Evolutionary conservation across 2,888 invertebrate genomes (phyloP), one percentile per base, ranked within the genome.

Genomic region (Caenorhabditis zanzibari): DNA sequence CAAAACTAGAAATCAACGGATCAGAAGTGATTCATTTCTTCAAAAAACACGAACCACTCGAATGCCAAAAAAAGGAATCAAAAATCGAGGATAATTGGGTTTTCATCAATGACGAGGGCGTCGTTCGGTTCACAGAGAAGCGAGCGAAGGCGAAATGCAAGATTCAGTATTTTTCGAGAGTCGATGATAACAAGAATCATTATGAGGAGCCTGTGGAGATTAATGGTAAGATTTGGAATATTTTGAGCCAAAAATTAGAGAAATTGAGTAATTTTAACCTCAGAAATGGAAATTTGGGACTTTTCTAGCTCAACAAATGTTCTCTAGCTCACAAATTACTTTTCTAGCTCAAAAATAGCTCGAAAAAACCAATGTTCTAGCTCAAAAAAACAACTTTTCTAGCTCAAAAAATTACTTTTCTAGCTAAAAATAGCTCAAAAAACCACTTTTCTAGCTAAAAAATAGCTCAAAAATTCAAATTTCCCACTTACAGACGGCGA

Each of bases 1-100:
- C 91, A 9, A 89, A 90, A 35, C 59, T 91, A 32, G 89, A 91
- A 41, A 86, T 87, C 56, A 89, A 91, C 72, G 87, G 86, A 19
- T 81, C 83, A 9, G 91, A 91, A 58, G 88, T 91, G 7, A 85
- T 86, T 44, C 56, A 85, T n/a, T 91, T 90, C 69, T 90, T 89
- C 73, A 52, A 84, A 16, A 81, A 73, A 38, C 81, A 86, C 10
- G 74, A 71, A n/a, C 90, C 90, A 9, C 71, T 91, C 7, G 41
- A 68, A 2, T 91, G 91, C 61, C 84, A 84, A 19, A 41, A 41
- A 24, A 54, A 38, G 38, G 41, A 66, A 2, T 38, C 38, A 26
- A 72, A 74, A n/a, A 83, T 85, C 35, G 76, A 81, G 19, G 63
- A 85, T 26, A 90, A 89, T 59, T 91, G 91, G 91, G 85, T 87